Conservation (phyloP, 1,140 invertebrate genomes). For the Apis mellifera region DNA sequence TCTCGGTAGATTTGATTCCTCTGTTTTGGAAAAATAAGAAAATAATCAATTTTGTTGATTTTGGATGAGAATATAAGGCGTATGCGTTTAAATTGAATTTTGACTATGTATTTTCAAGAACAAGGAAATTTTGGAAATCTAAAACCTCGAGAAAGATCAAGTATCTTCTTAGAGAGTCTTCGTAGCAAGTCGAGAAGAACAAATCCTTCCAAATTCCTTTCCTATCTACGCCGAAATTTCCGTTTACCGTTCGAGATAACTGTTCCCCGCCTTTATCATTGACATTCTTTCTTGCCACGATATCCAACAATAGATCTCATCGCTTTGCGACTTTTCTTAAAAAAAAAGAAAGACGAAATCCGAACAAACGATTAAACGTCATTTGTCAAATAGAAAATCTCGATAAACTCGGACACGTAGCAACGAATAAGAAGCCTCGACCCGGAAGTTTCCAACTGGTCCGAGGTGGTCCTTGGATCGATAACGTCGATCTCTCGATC, state of each 20-base stretch:
- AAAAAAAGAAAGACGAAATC: too few relatives aligned
- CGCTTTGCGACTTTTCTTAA: too few relatives aligned
- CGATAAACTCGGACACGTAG: not conserved
- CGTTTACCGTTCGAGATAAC: not conserved
- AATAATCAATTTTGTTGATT: constrained; percentile 31
- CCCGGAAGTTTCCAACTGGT: constrained; percentile 11
- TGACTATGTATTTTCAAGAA: too few relatives aligned
- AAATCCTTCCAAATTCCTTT: too few relatives aligned
- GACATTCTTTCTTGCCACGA: not conserved
- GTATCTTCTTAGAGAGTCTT: too few relatives aligned
- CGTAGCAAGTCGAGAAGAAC: too few relatives aligned
- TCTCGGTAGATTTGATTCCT: constrained; percentile 17
- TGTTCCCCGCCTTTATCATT: not conserved
- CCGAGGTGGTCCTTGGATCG: constrained; percentile 35
- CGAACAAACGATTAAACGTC: not conserved
- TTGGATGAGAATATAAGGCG: not conserved
- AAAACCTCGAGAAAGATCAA: too few relatives aligned
- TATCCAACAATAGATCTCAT: too few relatives aligned
- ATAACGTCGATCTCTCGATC: constrained; percentile 41
- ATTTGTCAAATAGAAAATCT: not conserved
- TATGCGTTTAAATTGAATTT: too few relatives aligned
- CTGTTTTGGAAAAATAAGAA: constrained; percentile 10
- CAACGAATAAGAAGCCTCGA: constrained; percentile 18
- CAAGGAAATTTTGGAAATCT: too few relatives aligned
- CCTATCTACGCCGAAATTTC: not conserved